Evolutionary conservation across 2,888 invertebrate species (phyloP), one percentile per base, ranked within the genome.

Genomic region (Halictus quadricinctus): DNA sequence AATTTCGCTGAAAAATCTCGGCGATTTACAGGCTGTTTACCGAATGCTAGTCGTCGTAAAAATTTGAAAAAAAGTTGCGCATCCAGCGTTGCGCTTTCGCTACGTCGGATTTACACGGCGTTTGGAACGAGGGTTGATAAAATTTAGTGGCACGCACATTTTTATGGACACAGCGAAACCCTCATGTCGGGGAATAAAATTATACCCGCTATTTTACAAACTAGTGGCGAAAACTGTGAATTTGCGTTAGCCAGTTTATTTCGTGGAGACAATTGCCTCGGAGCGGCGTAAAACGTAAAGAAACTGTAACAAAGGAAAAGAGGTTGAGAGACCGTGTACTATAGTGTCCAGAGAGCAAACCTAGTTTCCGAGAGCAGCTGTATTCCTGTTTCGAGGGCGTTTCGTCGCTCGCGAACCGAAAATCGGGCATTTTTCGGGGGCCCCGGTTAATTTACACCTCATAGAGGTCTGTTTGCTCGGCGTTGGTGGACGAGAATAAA

Each of bases 401-500:
- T 13, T 29, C 7, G 58, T n/a, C 29, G 64, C 69, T 74, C 64
- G 83, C 70, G 79, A 46, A 73, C 77, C 76, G 78, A 83, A 90
- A 90, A 87, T 90, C 86, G 87, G 81, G 80, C 88, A 89, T 90
- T 91, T 69, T 92, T 86, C 80, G 86, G 87, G 81, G 87, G 81
- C 83, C 84, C 86, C 36, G 36, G 91, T 90, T 91, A 93, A 93
- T 93, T 93, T 84, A 89, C 91, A 91, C 90, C 91, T 92, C 85
- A 83, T 89, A 87, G 90, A 88, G 82, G 89, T 86, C 88, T 75
- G 82, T 88, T 90, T 90, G 89, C 89, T 80, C n/a, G 81, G 29
- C 13, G 81, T 78, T 48, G 72, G 74, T 76, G 84, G 74, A 83
- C 85, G 83, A 84, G 87, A 85, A 86, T 77, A 88, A 76, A 84